phyloP scores from a whole-genome alignment of 2,113 vertebrate species.

The Triplophysa dalaica region DNA sequence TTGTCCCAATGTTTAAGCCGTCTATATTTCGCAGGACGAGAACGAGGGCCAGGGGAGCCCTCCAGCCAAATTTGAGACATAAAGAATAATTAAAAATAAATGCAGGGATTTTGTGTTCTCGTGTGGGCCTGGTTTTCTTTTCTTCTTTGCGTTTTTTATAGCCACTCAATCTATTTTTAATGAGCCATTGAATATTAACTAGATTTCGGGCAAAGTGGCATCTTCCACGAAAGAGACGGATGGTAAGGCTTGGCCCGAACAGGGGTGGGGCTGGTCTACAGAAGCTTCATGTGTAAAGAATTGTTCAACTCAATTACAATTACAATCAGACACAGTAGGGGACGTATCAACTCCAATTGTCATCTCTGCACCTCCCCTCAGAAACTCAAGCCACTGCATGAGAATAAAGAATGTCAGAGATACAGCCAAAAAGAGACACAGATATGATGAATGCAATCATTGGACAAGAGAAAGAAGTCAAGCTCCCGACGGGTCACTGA shows the following conservation, averaged over 20 bases:
- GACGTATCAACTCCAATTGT: conserved; percentile 60
- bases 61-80: conserved; percentile 58
- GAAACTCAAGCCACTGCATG: conserved; percentile 55
- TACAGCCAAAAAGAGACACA: background rate
- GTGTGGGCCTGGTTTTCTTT: conserved; percentile 64
- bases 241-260: conserved; percentile 57
- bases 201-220: conserved; percentile 71
- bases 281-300: conserved; percentile 69
- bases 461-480: conserved; percentile 1
- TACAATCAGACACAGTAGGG: conserved; percentile 73
- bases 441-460: background rate
- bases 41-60: conserved; percentile 64
- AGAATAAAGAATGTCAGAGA: conserved; percentile 42
- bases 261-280: conserved; percentile 65
- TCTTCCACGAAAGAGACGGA: conserved; percentile 70
- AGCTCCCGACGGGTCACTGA: conserved; percentile 15
- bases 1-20: conserved; percentile 31
- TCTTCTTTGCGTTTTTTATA: conserved; percentile 67
- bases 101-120: conserved; percentile 64
- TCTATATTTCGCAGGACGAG: conserved; percentile 19
- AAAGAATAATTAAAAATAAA: conserved; percentile 72
- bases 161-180: conserved; percentile 76
- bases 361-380: conserved; percentile 54
- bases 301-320: conserved; percentile 76
- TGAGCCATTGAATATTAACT: conserved; percentile 79